Base-by-base conservation (phyloP, 1,140 invertebrate species). In the Ganaspis sp. region DNA sequence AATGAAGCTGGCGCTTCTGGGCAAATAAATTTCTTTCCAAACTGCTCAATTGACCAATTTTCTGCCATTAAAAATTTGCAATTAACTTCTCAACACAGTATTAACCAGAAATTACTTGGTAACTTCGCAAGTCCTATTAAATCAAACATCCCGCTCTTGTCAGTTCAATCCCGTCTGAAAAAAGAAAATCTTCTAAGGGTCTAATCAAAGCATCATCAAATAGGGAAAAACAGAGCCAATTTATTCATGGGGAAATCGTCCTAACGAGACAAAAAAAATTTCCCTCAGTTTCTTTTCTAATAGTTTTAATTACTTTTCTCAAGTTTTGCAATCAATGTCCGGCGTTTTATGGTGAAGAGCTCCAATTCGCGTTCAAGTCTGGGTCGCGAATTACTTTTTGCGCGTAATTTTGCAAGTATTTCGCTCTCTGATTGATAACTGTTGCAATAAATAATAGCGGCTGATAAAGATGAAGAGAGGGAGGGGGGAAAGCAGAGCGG, bases 361-460 rank as follows among this genome's bases (percentile, higher is more conserved):
- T 45, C 42, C 42, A 34, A 34, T 34, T 34, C 29, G 29, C 2
- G 29, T 34, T 34, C 29, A 34, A 34, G 29, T 34, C 29, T 34
- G 29, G 29, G 29, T 34, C 23, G 54, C 9, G 54, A 9, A 64
- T 26, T 64, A 64, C 23, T 64, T 64, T 64, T 64, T 26, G 21
- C 23, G 8, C 19, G 11, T 5, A 23, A 64, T 64, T 26, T 64
- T 64, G 21, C 54, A 64, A 26, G 54, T 6, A 64, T 64, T 64
- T 64, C 11, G 54, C 21, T 64, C 23, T 26, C 54, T 64, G 54
- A 64, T 64, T 64, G 54, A 64, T 64, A 26, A 64, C 21, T 64
- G 54, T 64, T 64, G 54, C 54, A 64, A 64, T 64, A n/a, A 64
- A 64, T 64, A 64, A 64, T 64, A 23, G 21, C 21, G 12, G 54